Percentiles rank a stretch among this genome's conserved stretches.
Conservation (phyloP, 2,113 vertebrate species). For the Rhinoptilus africanus region DNA sequence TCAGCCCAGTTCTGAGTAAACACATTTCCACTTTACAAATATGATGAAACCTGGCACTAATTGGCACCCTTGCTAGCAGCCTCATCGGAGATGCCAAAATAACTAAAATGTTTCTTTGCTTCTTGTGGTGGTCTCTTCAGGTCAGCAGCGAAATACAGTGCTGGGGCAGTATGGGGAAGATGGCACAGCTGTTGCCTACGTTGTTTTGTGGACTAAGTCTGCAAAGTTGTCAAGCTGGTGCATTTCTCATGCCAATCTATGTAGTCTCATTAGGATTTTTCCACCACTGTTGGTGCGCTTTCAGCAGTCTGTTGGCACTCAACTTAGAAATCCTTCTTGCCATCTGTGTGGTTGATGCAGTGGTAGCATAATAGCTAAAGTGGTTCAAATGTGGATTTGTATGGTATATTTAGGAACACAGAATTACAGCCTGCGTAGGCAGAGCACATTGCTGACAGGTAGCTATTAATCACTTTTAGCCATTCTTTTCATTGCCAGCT, state of each 20-base stretch:
- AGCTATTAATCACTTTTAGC: slow-evolving; percentile 56
- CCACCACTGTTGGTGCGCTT: background rate
- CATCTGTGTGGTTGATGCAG: slow-evolving; percentile 28
- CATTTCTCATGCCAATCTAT: background rate
- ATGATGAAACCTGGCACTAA: slow-evolving; percentile 30
- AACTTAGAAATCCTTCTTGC: background rate
- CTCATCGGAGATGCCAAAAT: slow-evolving; percentile 8
- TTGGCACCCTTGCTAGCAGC: slow-evolving; percentile 34
- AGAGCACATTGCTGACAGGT: slow-evolving; percentile 35
- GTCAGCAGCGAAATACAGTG: background rate
- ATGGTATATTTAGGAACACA: background rate
- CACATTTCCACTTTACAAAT: slow-evolving; percentile 24
- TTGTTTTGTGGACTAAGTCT: background rate
- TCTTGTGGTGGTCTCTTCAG: background rate
- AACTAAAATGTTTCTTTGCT: background rate
- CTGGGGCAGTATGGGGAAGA: background rate
- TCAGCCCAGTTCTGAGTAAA: slow-evolving; percentile 8
- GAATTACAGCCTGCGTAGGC: background rate
- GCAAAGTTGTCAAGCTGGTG: background rate
- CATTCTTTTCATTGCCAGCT: background rate
- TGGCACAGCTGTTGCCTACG: background rate
- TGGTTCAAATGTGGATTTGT: background rate
- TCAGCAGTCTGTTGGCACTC: slow-evolving; percentile 6
- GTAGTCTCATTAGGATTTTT: background rate
- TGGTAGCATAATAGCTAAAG: background rate